A percentile compares a stretch with the other conserved stretches of the same genome.
These are phyloP conservation scores for Toxotes chatareus DNA, from an alignment of 2,113 vertebrate species.

Conservation along the genomic window DNA sequence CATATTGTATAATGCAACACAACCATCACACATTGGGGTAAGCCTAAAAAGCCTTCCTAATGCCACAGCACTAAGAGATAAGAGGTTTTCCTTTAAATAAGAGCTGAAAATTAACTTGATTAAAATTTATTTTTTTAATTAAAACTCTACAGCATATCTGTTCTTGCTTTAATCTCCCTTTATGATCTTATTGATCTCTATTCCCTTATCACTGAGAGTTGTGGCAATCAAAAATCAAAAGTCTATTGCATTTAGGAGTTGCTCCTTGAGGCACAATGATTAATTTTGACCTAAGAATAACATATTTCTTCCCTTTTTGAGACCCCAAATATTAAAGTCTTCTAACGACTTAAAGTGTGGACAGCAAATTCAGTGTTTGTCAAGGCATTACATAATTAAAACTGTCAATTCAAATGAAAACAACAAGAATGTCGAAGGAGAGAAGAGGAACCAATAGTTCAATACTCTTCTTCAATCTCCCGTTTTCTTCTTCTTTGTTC, in stretches of 20 bases:
- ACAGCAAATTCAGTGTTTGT: constrained; percentile 9
- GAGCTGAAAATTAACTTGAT: too few relatives aligned
- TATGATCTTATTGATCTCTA: neutral
- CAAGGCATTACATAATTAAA: neutral
- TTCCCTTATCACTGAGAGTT: neutral
- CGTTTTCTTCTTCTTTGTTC: constrained; percentile 33
- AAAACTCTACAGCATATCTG: neutral
- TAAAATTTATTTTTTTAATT: too few relatives aligned
- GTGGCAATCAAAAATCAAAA: neutral
- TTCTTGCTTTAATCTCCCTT: neutral
- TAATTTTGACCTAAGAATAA: neutral
- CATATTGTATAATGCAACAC: constrained; percentile 31
- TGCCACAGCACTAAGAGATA: neutral
- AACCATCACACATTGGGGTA: neutral
- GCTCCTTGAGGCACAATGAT: neutral
- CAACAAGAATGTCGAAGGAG: neutral
- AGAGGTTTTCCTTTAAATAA: neutral
- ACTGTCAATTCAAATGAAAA: neutral
- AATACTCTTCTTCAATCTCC: neutral
- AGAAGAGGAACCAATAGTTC: constrained; percentile 38
- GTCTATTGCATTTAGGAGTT: neutral
- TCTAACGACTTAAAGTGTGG: neutral
- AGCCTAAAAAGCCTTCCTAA: neutral
- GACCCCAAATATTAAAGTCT: neutral
- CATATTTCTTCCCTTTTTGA: neutral